Evolutionary conservation across 2,797 vertebrate species (phyloP), one percentile per base, ranked within the genome.

Genomic region (Melanogrammus aeglefinus): DNA sequence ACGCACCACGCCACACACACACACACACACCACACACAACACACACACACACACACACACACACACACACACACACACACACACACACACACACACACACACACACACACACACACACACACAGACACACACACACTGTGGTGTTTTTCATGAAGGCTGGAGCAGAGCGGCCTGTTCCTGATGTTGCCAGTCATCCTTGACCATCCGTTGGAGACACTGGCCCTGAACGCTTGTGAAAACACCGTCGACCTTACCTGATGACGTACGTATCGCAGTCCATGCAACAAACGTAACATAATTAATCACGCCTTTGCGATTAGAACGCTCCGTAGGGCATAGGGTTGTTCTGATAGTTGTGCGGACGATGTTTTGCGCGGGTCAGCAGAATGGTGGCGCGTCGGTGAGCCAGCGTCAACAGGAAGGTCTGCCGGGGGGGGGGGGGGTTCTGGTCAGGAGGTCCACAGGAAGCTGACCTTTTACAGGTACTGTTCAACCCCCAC

Each of bases 11-110:
- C n/a, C n/a, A 21, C 16, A 57, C 3, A 12, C 16, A 21, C 47
- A 57, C 18, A 21, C 47, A 57, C 47, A 57, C 47, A 57, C 2
- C 2, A 73, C 10, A 4, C 77, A 70, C 39, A n/a, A n/a, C 36
- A 73, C 73, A 74, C 12, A 47, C 38, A 74, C n/a, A 33, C 73
- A 74, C 39, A 74, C 24, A 47, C 21, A 44, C 38, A 29, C n/a
- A 38, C 36, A 38, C 36, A 7, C 36, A 38, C 36, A 38, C 36
- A 38, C 36, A 38, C 36, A 38, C 36, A 9, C 73, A 74, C 12
- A 47, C 38, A 74, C n/a, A 33, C 73, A 74, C 39, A 74, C 24
- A 47, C 21, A 57, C 2, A 13, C 16, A 4, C 51, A 57, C 51
- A 57, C 73, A 74, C 12, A 47, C 38, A 74, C n/a, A 33, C 73